Evolutionary conservation across 1,140 invertebrate species (phyloP).

Genomic region (Lerema accius): DNA sequence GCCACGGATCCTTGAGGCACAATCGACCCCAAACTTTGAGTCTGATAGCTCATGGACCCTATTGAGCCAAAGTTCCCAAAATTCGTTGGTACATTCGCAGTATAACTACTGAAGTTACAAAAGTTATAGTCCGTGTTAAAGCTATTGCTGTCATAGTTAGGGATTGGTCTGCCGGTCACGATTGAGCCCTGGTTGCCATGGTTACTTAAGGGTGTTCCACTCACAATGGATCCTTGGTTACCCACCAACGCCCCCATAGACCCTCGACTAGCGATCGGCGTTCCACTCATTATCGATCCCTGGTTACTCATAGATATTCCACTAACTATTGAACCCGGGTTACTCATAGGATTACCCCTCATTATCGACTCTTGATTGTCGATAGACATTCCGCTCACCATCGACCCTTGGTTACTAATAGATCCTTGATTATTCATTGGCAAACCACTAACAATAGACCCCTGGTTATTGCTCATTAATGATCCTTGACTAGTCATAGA

Average conservation of each 20-base stretch:
- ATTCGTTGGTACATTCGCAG: constrained; percentile 12
- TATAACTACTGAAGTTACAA: constrained; percentile 14
- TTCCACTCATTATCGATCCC: constrained; percentile 44
- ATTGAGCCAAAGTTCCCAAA: constrained; percentile 28
- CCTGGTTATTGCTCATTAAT: no score
- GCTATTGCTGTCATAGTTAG: constrained; percentile 33
- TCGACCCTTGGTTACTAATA: constrained; percentile 30
- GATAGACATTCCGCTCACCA: constrained; percentile 20
- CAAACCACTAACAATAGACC: no score
- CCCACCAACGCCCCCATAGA: constrained; percentile 33
- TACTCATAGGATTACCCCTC: constrained; percentile 28
- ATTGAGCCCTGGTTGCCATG: constrained; percentile 36
- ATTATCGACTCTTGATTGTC: constrained; percentile 38
- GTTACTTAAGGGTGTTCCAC: constrained; percentile 29
- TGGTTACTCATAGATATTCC: constrained; percentile 41
- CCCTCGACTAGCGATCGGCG: constrained; percentile 19
- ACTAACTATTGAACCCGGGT: constrained; percentile 38
- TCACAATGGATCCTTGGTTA: constrained; percentile 34
- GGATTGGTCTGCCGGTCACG: constrained; percentile 44
- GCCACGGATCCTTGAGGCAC: background rate
- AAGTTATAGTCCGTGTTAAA: constrained; percentile 31
- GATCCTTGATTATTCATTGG: no score
- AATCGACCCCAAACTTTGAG: constrained; percentile 32
- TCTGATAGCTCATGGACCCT: constrained; percentile 34
- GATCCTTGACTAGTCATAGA: no score